phyloP scores from a whole-genome alignment of 2,113 vertebrate species.

The Cryptoleucopteryx plumbea region DNA sequence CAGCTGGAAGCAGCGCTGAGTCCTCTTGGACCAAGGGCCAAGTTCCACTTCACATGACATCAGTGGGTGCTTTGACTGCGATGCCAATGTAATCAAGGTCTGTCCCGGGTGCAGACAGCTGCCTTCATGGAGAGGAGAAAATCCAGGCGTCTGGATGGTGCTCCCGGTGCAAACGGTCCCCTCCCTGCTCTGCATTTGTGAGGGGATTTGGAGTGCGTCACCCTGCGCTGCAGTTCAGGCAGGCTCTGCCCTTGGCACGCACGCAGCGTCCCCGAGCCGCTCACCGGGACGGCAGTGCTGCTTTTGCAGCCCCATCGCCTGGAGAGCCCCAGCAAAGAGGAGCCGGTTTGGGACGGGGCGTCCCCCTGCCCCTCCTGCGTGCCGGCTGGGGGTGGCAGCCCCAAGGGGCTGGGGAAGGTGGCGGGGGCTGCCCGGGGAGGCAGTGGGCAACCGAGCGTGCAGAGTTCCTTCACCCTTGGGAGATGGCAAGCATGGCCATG shows the following conservation, averaged over 20 bases:
- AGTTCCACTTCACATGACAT: neutral
- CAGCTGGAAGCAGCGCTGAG: constrained; percentile 18
- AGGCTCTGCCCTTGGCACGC: neutral
- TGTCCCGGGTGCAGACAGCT: constrained; percentile 27
- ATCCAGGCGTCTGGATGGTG: neutral
- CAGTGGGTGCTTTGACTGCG: neutral
- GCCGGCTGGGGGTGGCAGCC: neutral
- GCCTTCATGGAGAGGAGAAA: neutral
- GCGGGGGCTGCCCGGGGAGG: neutral
- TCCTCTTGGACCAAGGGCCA: neutral
- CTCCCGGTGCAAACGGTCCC: neutral
- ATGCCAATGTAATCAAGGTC: neutral
- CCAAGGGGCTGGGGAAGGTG: neutral
- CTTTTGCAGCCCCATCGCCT: accelerated
- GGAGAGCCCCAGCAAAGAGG: accelerated
- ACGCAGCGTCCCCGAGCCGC: accelerated
- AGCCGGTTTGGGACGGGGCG: accelerated
- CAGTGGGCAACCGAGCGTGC: neutral
- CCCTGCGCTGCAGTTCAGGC: neutral
- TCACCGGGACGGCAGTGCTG: accelerated
- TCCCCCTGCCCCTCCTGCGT: neutral
- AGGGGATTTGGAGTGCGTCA: neutral
- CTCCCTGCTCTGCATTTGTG: neutral
- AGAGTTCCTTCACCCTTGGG: neutral
- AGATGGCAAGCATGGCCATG: accelerated